Evolutionary conservation across 2,797 vertebrate genomes (phyloP), one percentile per base, ranked within the genome.

Genomic region (Falco peregrinus): DNA sequence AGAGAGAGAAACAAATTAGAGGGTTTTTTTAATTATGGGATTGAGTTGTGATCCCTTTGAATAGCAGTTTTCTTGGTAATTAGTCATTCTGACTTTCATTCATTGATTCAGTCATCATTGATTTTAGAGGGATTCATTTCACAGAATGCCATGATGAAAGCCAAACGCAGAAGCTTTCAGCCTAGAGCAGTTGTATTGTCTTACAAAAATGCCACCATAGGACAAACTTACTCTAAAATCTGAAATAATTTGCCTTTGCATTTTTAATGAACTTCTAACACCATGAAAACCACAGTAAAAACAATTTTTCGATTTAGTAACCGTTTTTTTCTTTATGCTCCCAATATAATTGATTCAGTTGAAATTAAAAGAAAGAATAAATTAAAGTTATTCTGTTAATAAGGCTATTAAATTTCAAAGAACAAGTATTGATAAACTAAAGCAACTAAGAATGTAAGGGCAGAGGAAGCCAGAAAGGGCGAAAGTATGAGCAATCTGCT

Each of bases 1-100:
- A 64, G 50, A 69, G 12, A 84, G 12, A 84, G 77, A 80, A 91
- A 83, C 48, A 89, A 92, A 85, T 81, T 26, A 65, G 24, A 26
- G 39, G 39, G 85, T 93, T 85, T 80, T 50, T 61, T 89, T 35
- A 93, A 87, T 83, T 89, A 80, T 16, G 11, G 68, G 60, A 77
- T 82, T 70, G 75, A 79, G 48, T 70, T 83, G 71, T 89, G 84
- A 83, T 85, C 60, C 33, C 53, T 83, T 54, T 93, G 78, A 90
- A 79, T 61, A 81, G 75, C 71, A 43, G 53, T 74, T 87, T 95
- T 60, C 57, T 75, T 87, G 73, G 69, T 90, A 96, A 70, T 87
- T 91, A 93, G 41, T 93, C 88, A 95, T 92, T 59, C 68, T 94
- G 78, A 83, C 81, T 96, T 95, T 69, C 51, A 57, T 83, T 93